phyloP scores from a whole-genome alignment of 2,797 vertebrate species.

The Cossypha caffra region DNA sequence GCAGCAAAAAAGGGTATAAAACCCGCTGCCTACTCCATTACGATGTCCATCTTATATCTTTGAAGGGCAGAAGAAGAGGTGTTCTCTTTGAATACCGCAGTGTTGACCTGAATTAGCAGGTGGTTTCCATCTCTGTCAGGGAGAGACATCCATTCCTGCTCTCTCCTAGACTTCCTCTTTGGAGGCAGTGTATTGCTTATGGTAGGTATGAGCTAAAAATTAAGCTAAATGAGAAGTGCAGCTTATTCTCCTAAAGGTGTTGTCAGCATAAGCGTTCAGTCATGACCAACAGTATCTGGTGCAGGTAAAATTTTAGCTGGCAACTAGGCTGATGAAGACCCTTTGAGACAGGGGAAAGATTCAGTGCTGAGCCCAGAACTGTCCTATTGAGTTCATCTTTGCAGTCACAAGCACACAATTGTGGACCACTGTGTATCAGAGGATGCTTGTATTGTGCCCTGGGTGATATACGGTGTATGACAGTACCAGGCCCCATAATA shows the following conservation, averaged over 20 bases:
- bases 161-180: neutral
- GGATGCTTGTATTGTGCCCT: neutral
- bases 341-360: neutral
- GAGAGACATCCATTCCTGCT: neutral
- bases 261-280: neutral
- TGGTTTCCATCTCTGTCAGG: neutral
- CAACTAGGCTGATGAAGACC: neutral
- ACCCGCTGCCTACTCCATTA: neutral
- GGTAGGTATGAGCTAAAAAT: neutral
- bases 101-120: neutral
- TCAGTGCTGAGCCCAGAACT: neutral
- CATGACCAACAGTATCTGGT: neutral
- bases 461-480: neutral
- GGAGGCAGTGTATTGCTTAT: neutral
- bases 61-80: neutral
- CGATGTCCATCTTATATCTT: accelerated
- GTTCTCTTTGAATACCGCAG: neutral
- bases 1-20: neutral
- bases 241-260: neutral
- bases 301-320: neutral
- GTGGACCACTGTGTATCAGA: neutral
- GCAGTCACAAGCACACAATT: neutral
- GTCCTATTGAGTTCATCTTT: neutral
- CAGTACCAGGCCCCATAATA: neutral
- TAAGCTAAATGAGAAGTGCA: neutral